Evolutionary conservation across 2,888 invertebrate species (phyloP).

Genomic region (Himalopsyche anomala): DNA sequence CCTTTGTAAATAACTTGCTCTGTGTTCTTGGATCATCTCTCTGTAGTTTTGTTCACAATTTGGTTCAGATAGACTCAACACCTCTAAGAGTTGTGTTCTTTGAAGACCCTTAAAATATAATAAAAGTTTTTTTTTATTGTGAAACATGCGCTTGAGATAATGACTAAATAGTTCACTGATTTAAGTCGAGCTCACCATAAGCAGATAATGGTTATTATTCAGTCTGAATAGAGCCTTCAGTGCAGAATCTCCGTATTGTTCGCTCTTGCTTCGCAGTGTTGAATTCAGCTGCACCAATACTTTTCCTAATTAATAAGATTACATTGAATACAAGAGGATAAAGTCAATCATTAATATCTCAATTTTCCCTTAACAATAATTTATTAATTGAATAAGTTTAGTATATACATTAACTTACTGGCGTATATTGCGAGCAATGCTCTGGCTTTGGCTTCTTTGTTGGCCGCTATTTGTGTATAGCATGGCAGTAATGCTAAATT

Average conservation of each 20-base stretch:
- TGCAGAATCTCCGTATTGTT: constrained; percentile 91
- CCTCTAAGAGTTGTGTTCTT: constrained; percentile 88
- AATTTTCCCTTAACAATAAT: too few species aligned
- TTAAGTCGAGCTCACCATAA: constrained; percentile 76
- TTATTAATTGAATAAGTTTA: too few species aligned
- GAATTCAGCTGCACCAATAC: constrained; percentile 93
- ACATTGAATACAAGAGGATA: not conserved
- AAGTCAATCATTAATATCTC: too few species aligned
- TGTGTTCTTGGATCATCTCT: constrained; percentile 90
- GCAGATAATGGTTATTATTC: constrained; percentile 95
- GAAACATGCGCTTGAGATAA: not conserved
- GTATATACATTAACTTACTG: constrained; percentile 77
- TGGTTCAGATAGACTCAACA: constrained; percentile 88
- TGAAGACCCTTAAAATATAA: constrained; percentile 82
- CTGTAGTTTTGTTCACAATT: constrained; percentile 91
- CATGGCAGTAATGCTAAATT: constrained; percentile 73
- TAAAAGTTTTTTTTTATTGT: not conserved
- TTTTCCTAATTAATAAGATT: constrained; percentile 80
- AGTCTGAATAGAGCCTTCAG: constrained; percentile 93
- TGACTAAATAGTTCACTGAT: constrained; percentile 36
- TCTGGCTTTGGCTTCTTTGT: constrained; percentile 77
- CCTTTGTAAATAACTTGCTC: constrained; percentile 84
- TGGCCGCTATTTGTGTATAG: constrained; percentile 72
- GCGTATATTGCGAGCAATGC: constrained; percentile 88
- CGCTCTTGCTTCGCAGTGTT: constrained; percentile 92